Base-by-base conservation (phyloP, 2,888 invertebrate species). In the Apamea epomidion region DNA sequence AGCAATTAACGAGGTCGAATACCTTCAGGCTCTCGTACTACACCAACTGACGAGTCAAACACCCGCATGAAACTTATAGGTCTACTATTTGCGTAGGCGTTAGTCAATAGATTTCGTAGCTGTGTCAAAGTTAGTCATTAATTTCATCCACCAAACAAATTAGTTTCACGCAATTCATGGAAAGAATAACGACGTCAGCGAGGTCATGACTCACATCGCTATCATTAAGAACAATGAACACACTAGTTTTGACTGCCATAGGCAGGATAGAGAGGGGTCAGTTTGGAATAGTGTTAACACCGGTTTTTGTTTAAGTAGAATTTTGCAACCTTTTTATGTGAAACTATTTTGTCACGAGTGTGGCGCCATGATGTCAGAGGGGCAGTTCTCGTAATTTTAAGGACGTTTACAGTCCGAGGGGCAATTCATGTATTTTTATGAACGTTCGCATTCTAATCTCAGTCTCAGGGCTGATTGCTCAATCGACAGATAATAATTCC, bases 11-110 rank as follows among this genome's bases (percentile, higher is more conserved):
- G 6, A n/a, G 18, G 42, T 69, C n/a, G 42, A 42, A 25, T 58
- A 72, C 51, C 37, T 64, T 37, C 16, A 81, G 16, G 42, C 80
- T 60, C 58, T 58, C n/a, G 32, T 58, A 62, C 32, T 58, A 58
- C 62, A 82, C 51, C 45, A 73, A 77, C 60, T 32, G 65, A 16
- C 21, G 84, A 83, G 51, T 68, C 71, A 87, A 85, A 85, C 72
- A 80, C 86, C 88, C 85, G 70, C 75, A 85, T 80, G 58, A 51
- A 87, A 80, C 69, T 70, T 73, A 62, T 67, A 85, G 58, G 18
- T 58, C 54, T 58, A 60, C 45, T 84, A 78, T 87, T 84, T 84
- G 42, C 42, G 62, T 62, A 73, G 68, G 80, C 64, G 32, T 84
- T 48, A 84, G 84, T 76, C 73, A 70, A 74, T 80, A 85, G 67